Evolutionary conservation across 2,113 vertebrate species (phyloP).

Genomic region (Charina bottae): DNA sequence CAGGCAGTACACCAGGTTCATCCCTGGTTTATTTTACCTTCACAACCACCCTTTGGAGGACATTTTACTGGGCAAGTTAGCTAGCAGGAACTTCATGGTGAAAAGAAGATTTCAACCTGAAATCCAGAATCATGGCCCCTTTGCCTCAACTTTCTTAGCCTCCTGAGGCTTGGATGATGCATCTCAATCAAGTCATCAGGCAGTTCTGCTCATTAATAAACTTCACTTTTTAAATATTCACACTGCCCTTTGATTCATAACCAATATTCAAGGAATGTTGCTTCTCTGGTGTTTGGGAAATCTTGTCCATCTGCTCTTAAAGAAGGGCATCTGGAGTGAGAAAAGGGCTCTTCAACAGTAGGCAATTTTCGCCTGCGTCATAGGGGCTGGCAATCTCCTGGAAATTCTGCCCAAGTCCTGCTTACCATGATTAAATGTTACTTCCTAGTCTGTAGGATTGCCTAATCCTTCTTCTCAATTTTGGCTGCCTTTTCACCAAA

Average conservation of each 20-base stretch:
- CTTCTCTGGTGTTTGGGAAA: neutral
- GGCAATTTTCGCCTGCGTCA: neutral
- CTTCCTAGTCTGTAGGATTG: neutral
- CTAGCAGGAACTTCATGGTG: neutral
- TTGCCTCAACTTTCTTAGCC: rapidly evolving
- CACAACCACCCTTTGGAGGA: neutral
- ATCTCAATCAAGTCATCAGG: neutral
- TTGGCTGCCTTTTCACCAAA: neutral
- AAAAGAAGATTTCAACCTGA: neutral
- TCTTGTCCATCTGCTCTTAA: neutral
- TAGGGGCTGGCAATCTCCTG: neutral
- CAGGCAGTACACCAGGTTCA: neutral
- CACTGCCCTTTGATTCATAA: neutral
- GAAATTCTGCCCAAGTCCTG: neutral
- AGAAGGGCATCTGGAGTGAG: neutral
- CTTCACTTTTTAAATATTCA: neutral
- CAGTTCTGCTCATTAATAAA: neutral
- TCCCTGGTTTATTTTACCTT: neutral
- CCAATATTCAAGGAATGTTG: neutral
- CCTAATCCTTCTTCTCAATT: neutral
- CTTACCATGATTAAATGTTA: neutral
- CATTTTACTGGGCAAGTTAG: neutral
- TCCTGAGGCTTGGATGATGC: neutral
- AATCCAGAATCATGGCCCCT: neutral
- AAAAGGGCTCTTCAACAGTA: neutral